A percentile compares a stretch with the other conserved stretches of the same genome.
Evolutionary conservation across 2,888 invertebrate species (phyloP).

Genomic region (Xanthostigma xanthostigma): DNA sequence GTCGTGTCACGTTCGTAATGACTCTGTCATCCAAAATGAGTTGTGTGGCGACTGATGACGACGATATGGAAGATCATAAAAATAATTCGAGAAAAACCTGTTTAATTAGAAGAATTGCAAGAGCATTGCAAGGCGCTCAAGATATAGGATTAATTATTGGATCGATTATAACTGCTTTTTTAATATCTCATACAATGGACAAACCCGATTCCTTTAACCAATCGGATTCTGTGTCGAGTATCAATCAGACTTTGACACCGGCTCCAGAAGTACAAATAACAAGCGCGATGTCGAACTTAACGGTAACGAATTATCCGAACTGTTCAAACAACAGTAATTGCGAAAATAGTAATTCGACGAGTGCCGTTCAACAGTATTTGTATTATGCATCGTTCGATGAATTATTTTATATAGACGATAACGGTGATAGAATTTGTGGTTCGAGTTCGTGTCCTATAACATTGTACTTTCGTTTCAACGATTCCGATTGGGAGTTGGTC

Average conservation of each 20-base stretch:
- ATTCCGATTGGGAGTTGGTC: slow-evolving; percentile 10
- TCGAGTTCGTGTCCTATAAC: slow-evolving; percentile 36
- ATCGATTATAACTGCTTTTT: slow-evolving; percentile 32
- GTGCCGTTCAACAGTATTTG: slow-evolving; percentile 4
- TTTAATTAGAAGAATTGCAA: slow-evolving; percentile 32
- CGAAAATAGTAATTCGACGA: too few species aligned
- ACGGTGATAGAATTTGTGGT: slow-evolving; percentile 40
- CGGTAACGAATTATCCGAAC: neutral
- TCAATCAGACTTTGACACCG: neutral
- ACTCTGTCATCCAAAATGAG: slow-evolving; percentile 29
- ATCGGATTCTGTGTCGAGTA: neutral
- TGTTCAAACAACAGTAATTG: neutral
- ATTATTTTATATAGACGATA: slow-evolving; percentile 36
- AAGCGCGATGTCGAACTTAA: too few species aligned
- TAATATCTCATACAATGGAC: slow-evolving; percentile 25
- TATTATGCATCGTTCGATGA: slow-evolving; percentile 26
- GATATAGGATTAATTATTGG: slow-evolving; percentile 41
- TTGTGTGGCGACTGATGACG: slow-evolving; percentile 28
- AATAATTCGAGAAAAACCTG: slow-evolving; percentile 21
- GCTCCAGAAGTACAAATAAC: neutral
- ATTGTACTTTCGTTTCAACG: slow-evolving; percentile 7
- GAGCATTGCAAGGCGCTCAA: slow-evolving; percentile 38
- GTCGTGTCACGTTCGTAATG: slow-evolving; percentile 28
- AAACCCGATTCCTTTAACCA: neutral
- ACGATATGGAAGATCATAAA: slow-evolving; percentile 24